These are phyloP conservation scores for Carposina sasakii DNA, from an alignment of 1,140 invertebrate genomes.

Conservation along the genomic window DNA sequence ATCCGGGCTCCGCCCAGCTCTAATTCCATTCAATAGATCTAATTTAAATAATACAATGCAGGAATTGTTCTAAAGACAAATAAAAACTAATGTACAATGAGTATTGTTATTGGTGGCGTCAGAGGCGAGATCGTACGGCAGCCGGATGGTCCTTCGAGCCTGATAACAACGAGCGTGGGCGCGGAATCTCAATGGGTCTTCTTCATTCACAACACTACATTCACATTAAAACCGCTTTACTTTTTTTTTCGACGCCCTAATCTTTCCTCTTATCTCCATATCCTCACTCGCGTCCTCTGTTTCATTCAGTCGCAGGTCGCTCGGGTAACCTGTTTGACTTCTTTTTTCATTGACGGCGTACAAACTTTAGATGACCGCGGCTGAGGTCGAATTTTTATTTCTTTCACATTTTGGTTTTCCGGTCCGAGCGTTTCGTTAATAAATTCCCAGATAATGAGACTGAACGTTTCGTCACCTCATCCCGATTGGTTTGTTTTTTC, in stretches of 20 bases:
- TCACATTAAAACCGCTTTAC: slow-evolving; percentile 64
- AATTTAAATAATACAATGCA: slow-evolving; percentile 57
- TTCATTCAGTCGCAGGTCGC: slow-evolving; percentile 64
- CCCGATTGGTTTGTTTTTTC: slow-evolving; percentile 63
- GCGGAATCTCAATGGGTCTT: slow-evolving; percentile 59
- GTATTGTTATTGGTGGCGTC: slow-evolving; percentile 42
- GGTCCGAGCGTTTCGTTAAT: slow-evolving; percentile 70
- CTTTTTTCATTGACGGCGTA: slow-evolving; percentile 68
- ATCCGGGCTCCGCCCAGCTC: slow-evolving; percentile 35
- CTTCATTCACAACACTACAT: slow-evolving; percentile 69
- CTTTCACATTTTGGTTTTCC: slow-evolving; percentile 71
- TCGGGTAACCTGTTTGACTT: slow-evolving; percentile 60
- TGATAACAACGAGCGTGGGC: slow-evolving; percentile 57
- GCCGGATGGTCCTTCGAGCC: slow-evolving; percentile 20
- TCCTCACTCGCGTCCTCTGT: slow-evolving; percentile 57
- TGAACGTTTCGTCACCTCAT: slow-evolving; percentile 71
- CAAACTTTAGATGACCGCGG: slow-evolving; percentile 66
- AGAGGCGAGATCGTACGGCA: slow-evolving; percentile 26
- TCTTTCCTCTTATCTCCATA: slow-evolving; percentile 66
- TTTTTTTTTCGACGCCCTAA: slow-evolving; percentile 64
- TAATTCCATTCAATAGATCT: slow-evolving; percentile 40
- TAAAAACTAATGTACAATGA: slow-evolving; percentile 48
- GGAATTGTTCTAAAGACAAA: slow-evolving; percentile 48
- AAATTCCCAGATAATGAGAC: slow-evolving; percentile 72
- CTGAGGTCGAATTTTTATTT: slow-evolving; percentile 71